These are phyloP conservation scores for Dufourea novaeangliae DNA, from an alignment of 1,140 invertebrate species.

Conservation along the genomic window DNA sequence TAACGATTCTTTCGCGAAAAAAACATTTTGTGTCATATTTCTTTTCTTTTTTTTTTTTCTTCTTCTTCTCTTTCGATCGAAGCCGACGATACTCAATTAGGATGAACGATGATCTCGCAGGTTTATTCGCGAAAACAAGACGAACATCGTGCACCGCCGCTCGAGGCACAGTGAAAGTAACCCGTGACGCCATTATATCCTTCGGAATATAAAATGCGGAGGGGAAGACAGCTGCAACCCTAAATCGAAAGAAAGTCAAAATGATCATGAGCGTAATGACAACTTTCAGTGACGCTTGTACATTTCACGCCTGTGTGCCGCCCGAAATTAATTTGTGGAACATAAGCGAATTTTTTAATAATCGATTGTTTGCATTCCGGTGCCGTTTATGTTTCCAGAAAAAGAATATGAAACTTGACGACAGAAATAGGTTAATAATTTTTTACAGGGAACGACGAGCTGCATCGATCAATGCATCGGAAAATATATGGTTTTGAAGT, in stretches of 20 bases:
- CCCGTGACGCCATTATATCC: conserved; percentile 53
- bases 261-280: conserved; percentile 29
- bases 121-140: conserved; percentile 14
- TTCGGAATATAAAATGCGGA: conserved; percentile 44
- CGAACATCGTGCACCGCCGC: conserved; percentile 26
- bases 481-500: no score
- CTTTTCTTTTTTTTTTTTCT: neutral
- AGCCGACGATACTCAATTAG: neutral
- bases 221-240: conserved; percentile 50
- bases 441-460: no score
- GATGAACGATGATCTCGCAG: neutral
- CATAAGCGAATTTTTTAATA: no score
- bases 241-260: conserved; percentile 63
- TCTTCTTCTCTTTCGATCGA: neutral
- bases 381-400: no score
- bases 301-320: neutral
- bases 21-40: neutral
- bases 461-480: no score
- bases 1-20: neutral
- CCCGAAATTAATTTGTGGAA: conserved; percentile 6
- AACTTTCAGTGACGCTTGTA: conserved; percentile 19
- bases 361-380: no score
- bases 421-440: no score
- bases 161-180: conserved; percentile 58
- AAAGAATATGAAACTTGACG: no score